Percentiles rank a stretch among this genome's conserved stretches.
phyloP scores from a whole-genome alignment of 2,888 invertebrate genomes.

The Synergus japonicus region DNA sequence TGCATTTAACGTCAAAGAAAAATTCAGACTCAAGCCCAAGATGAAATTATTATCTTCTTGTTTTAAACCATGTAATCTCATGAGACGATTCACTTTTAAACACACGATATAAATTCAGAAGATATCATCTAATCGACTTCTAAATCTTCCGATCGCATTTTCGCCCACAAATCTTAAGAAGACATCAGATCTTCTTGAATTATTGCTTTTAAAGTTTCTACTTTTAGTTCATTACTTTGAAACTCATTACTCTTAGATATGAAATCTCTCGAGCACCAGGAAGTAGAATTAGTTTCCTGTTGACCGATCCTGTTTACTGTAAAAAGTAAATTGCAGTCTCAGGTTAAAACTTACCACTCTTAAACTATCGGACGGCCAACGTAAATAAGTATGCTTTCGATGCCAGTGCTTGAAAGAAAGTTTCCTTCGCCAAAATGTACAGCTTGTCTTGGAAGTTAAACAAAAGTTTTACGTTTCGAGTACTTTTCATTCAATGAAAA shows the following conservation, averaged over 20 bases:
- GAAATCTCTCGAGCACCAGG: conserved; percentile 19
- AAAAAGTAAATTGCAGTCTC: conserved; percentile 37
- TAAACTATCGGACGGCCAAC: conserved; percentile 30
- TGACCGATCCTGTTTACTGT: conserved; percentile 29
- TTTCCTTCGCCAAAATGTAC: conserved; percentile 34
- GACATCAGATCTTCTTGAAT: conserved; percentile 22
- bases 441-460: conserved; percentile 35
- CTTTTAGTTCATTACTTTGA: conserved; percentile 37
- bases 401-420: conserved; percentile 6
- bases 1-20: not conserved
- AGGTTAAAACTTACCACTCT: conserved; percentile 38
- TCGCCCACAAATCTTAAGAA: conserved; percentile 9
- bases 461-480: conserved; percentile 24
- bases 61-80: not conserved
- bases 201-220: conserved; percentile 22
- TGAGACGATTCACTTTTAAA: not conserved
- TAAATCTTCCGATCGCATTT: conserved; percentile 9
- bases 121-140: not conserved
- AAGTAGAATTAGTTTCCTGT: conserved; percentile 37
- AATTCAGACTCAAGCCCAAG: not conserved
- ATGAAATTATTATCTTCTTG: not conserved
- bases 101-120: no score
- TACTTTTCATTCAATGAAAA: conserved; percentile 32
- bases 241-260: conserved; percentile 32
- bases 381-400: conserved; percentile 21